Evolutionary conservation across 1,140 invertebrate genomes (phyloP), one percentile per base, ranked within the genome.

Genomic region (Centruroides vittatus): DNA sequence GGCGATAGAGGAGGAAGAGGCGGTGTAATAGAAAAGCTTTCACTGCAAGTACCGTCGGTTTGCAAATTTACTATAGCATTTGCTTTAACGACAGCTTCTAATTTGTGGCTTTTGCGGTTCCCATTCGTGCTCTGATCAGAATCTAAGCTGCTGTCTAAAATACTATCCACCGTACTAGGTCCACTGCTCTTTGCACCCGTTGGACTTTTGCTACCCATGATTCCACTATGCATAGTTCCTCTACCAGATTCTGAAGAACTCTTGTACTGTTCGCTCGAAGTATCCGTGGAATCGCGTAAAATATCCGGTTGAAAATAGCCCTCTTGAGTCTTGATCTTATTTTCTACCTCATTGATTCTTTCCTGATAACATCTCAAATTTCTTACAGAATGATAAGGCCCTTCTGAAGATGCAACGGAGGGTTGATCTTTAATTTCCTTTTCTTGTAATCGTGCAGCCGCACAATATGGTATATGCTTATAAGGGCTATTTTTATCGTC

Each of bases 1-100:
- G 84, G 85, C 5, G 85, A 86, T 4, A 86, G 71, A 7, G 87
- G 86, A 8, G 86, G 86, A 50, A 88, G 73, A 4, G 85, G 86
- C 3, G 84, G 86, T 1, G 85, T 87, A 63, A 85, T 81, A 5
- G 83, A 86, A 62, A 78, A 80, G 73, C 79, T 85, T 74, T 77
- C 84, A 68, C 81, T 83, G 8, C 81, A 68, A 3, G 79, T 81
- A 57, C 67, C 66, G 67, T 68, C 68, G 60, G 63, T 65, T 12
- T 66, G 65, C 61, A 58, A 60, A 47, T 66, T 59, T 49, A 55
- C 57, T 34, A 57, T 62, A 46, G 56, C 58, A n/a, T 60, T 56
- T 11, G 58, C 65, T 41, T 41, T 41, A 8, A 5, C 8, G 5
- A 41, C 8, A 41, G 5, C 8, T 41, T 41, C 41, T 6, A 8